Evolutionary conservation across 2,888 invertebrate species (phyloP).

Genomic region (Limnephilus auricula): DNA sequence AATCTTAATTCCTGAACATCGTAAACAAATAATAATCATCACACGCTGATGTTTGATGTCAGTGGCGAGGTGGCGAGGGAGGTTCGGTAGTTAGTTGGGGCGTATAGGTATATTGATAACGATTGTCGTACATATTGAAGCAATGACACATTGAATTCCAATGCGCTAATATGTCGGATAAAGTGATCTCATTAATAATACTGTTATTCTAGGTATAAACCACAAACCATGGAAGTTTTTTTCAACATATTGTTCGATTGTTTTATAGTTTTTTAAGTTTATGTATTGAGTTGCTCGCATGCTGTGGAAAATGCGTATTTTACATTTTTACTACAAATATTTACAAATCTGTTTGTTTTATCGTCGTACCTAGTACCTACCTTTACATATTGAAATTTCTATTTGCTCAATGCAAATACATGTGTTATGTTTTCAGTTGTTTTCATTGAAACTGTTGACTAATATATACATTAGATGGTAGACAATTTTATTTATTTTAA

Average conservation of each 20-base stretch:
- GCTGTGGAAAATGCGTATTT: not conserved
- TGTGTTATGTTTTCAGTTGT: not conserved
- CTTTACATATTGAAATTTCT: not conserved
- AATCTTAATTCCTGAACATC: constrained; percentile 42
- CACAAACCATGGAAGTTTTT: not conserved
- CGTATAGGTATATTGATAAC: not conserved
- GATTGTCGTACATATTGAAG: not conserved
- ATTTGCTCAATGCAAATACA: not conserved
- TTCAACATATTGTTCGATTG: not conserved
- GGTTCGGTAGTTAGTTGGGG: not conserved
- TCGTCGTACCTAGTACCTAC: too few species aligned
- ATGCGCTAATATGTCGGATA: not conserved
- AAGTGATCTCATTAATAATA: not conserved
- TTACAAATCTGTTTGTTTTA: not conserved
- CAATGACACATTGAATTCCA: not conserved
- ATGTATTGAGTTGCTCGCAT: not conserved
- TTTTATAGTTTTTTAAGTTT: not conserved
- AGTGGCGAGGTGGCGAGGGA: not conserved
- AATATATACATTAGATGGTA: not conserved
- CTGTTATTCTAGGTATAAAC: not conserved
- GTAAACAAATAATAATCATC: constrained; percentile 8
- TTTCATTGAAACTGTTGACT: not conserved
- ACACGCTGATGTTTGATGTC: not conserved
- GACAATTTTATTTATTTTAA: not conserved
- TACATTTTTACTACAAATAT: not conserved